Base-by-base conservation (phyloP, 2,113 vertebrate genomes). In the Prochilodus magdalenae region DNA sequence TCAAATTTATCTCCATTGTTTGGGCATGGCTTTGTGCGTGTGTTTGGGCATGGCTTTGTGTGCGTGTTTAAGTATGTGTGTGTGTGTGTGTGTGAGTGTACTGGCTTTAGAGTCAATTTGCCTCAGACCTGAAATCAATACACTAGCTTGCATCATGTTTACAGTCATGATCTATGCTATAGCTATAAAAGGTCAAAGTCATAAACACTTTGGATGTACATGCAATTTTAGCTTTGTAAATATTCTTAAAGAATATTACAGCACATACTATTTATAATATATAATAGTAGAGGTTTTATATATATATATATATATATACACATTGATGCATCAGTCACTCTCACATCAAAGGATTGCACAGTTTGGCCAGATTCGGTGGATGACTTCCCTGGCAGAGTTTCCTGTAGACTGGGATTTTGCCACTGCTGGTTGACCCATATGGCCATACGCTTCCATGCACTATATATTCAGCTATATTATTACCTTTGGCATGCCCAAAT, bases 111-210 rank as follows among this genome's bases (percentile, higher is more conserved):
- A 85, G 60, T 85, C 59, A 66, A 66, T 59, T 73, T 55, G 75
- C 76, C 75, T 70, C 55, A 55, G 53, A 84, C 63, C 74, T 83
- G 59, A 81, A 84, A 87, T 86, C 84, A 83, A 82, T 86, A 86
- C 30, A 59, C 29, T 73, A 84, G 60, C 79, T 84, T 86, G 83
- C 70, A 79, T 84, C 76, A 75, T 83, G 67, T 82, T 87, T 84
- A 79, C 51, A 57, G 76, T 73, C 75, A 65, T 85, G 74, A 86
- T 77, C 40, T 67, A 15, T 72, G 75, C 33, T 24, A 40, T 53
- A n/a, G 49, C 65, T 71, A 69, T 76, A 65, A 82, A 55, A 85
- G 84, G 86, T 88, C 71, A 89, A 82, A 88, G 40, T 49, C 49
- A 7, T 75, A 66, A 84, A 47, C 55, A 36, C 33, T 53, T 40